phyloP scores from a whole-genome alignment of 2,113 vertebrate genomes.

The Myxocyprinus asiaticus region DNA sequence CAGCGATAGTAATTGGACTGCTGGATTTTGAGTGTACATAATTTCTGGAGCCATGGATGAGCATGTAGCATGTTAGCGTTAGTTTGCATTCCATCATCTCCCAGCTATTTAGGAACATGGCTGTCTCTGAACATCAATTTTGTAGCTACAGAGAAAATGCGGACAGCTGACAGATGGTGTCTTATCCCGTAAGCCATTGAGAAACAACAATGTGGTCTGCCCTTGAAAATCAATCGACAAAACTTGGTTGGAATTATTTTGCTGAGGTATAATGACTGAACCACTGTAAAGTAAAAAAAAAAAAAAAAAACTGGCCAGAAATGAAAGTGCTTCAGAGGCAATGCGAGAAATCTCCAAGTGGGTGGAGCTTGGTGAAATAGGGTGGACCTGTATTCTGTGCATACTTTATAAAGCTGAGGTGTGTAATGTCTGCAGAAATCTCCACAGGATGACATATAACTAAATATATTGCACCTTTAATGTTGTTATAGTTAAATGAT shows the following conservation, averaged over 20 bases:
- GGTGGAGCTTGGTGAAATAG: too few relatives aligned
- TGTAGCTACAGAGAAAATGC: neutral
- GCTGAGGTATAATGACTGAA: neutral
- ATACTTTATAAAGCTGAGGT: too few relatives aligned
- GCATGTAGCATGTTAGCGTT: conserved; percentile 29
- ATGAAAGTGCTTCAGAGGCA: neutral
- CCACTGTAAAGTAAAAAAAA: neutral
- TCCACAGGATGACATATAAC: too few relatives aligned
- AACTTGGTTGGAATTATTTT: neutral
- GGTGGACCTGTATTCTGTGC: too few relatives aligned
- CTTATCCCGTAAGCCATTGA: neutral
- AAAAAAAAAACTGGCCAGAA: too few relatives aligned
- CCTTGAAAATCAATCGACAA: neutral
- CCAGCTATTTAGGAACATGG: conserved; percentile 32
- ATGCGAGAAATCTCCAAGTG: neutral
- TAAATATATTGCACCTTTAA: too few relatives aligned
- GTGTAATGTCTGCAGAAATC: too few relatives aligned
- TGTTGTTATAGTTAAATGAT: too few relatives aligned
- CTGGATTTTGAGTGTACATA: conserved; percentile 33
- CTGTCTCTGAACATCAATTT: conserved; percentile 6
- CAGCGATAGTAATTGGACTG: conserved; percentile 46
- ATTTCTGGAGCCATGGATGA: conserved; percentile 21
- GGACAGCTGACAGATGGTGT: neutral
- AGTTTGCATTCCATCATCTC: conserved; percentile 10
- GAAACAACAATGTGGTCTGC: neutral